phyloP scores from a whole-genome alignment of 2,797 vertebrate species.

The Ambastaia sidthimunki region DNA sequence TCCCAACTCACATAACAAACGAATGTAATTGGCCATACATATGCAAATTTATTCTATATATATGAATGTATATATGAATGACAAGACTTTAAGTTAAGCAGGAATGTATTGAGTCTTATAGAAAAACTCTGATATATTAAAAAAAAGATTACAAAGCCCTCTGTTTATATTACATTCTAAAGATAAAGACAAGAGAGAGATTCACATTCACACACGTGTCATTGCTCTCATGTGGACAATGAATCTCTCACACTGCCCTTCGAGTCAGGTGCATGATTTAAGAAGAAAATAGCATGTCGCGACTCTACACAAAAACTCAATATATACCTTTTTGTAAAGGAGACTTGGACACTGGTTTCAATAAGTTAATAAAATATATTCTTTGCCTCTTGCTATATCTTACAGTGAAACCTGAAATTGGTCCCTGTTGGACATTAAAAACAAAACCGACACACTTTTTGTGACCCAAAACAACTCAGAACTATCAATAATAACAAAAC shows the following conservation, averaged over 20 bases:
- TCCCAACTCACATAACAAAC: conserved; percentile 55
- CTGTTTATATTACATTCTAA: conserved; percentile 68
- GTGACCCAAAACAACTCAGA: conserved; percentile 61
- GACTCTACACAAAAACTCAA: conserved; percentile 66
- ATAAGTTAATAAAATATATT: conserved; percentile 86
- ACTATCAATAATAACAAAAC: conserved; percentile 66
- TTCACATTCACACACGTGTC: conserved; percentile 22
- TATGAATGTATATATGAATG: conserved; percentile 73
- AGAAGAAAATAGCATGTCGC: conserved; percentile 63
- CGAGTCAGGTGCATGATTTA: conserved; percentile 65
- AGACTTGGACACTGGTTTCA: conserved; percentile 63
- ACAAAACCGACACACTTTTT: conserved; percentile 58
- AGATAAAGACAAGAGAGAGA: conserved; percentile 54
- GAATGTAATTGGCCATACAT: conserved; percentile 61
- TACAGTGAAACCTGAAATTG: conserved; percentile 78
- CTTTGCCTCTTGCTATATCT: conserved; percentile 78
- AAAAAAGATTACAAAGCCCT: conserved; percentile 60
- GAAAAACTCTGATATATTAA: conserved; percentile 64
- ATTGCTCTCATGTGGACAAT: conserved; percentile 12
- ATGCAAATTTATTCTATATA: conserved; percentile 68
- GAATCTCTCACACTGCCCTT: conserved; percentile 44
- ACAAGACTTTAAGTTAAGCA: conserved; percentile 80
- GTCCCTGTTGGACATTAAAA: conserved; percentile 72
- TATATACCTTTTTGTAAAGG: conserved; percentile 61
- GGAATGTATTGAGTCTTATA: conserved; percentile 78